Evolutionary conservation across 2,113 vertebrate genomes (phyloP).

Genomic region (Megaceryle maxima): DNA sequence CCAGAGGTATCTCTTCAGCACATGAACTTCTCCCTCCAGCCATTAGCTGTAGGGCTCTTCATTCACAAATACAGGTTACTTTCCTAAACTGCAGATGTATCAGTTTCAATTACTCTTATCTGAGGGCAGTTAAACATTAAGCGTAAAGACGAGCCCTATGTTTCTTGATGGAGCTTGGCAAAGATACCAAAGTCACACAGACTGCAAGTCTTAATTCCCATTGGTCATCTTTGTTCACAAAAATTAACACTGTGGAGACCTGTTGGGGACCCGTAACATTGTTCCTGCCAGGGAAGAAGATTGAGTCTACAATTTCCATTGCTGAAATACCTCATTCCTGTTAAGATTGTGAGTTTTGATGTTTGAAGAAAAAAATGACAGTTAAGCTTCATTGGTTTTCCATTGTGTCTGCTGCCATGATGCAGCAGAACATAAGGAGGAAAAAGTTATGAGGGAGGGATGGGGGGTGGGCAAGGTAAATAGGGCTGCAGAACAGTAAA

Average conservation of each 20-base stretch:
- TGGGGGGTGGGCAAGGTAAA: neutral
- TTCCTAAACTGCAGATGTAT: neutral
- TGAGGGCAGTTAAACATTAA: neutral
- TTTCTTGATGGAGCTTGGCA: neutral
- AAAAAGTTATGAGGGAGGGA: neutral
- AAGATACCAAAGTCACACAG: neutral
- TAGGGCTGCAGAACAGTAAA: neutral
- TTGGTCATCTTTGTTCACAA: neutral
- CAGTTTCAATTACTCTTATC: neutral
- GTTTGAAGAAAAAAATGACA: neutral
- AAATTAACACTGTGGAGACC: neutral
- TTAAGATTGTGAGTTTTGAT: neutral
- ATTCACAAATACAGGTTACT: neutral
- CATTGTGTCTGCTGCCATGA: neutral
- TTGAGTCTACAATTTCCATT: neutral
- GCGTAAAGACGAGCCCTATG: neutral
- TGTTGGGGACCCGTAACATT: neutral
- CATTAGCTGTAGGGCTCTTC: too few relatives aligned
- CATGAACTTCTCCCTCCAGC: neutral
- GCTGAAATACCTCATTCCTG: neutral
- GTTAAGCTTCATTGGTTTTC: neutral
- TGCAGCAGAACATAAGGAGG: neutral
- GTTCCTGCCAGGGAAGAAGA: neutral
- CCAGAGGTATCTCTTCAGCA: neutral
- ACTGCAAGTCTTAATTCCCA: neutral